Evolutionary conservation across 2,113 vertebrate species (phyloP).

Genomic region (Telmatochromis bifrenatus): DNA sequence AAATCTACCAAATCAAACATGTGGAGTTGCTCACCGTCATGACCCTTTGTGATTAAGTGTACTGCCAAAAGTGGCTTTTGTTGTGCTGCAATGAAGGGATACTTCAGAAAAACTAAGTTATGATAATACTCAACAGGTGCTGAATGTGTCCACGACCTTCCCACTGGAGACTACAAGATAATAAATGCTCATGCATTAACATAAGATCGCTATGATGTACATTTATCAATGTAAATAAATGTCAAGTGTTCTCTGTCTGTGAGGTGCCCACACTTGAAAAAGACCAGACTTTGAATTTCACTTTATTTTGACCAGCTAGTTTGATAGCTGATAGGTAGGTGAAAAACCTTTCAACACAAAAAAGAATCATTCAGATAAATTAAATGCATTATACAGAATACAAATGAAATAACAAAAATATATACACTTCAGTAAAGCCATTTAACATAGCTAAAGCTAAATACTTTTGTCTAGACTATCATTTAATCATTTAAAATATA

Average conservation of each 20-base stretch:
- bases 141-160: background rate
- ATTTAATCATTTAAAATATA: background rate
- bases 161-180: background rate
- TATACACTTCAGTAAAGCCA: no score
- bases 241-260: no score
- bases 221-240: background rate
- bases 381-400: no score
- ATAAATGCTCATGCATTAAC: background rate
- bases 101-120: background rate
- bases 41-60: background rate
- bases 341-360: no score
- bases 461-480: no score
- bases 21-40: background rate
- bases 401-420: no score
- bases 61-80: background rate
- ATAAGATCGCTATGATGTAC: accelerated
- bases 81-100: background rate
- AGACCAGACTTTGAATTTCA: no score
- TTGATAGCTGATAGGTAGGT: no score
- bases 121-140: background rate
- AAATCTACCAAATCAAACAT: background rate
- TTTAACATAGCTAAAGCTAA: no score
- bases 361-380: no score
- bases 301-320: no score
- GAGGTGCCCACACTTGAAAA: no score